These are phyloP conservation scores for Bombus waltoni DNA, from an alignment of 1,140 invertebrate genomes.

Conservation along the genomic window DNA sequence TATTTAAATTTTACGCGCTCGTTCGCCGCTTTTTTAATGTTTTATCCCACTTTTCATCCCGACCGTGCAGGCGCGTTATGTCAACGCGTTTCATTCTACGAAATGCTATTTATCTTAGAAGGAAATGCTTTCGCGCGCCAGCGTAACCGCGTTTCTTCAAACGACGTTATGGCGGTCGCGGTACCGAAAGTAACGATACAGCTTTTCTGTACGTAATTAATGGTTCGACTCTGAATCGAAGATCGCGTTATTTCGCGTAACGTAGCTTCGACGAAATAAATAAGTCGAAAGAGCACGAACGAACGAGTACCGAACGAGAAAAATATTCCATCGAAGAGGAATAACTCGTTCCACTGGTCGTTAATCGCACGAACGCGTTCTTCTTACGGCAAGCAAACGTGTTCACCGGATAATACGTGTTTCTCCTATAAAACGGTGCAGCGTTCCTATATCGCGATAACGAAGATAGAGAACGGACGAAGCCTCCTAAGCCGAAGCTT, in stretches of 20 bases:
- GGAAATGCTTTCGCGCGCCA: neutral
- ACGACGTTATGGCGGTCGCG: neutral
- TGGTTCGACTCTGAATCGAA: neutral
- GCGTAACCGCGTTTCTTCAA: neutral
- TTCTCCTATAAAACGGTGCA: neutral
- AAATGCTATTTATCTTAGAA: neutral
- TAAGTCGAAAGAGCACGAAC: neutral
- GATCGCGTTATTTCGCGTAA: neutral
- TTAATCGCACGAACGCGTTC: neutral
- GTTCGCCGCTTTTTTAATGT: constrained; percentile 29
- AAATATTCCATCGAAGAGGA: neutral
- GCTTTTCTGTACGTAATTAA: neutral
- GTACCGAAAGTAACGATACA: neutral
- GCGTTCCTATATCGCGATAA: constrained; percentile 12
- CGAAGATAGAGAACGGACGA: constrained; percentile 3
- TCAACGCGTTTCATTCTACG: neutral
- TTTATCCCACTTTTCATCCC: neutral
- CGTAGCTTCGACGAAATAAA: neutral
- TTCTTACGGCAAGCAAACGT: neutral
- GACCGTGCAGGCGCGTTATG: neutral
- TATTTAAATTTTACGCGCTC: constrained; percentile 5
- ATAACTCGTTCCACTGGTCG: no score
- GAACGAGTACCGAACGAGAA: neutral
- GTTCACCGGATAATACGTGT: neutral
- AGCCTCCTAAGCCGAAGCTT: constrained; percentile 8